Conservation (phyloP, 2,888 invertebrate species). For the Pharmacophagus antenor region DNA sequence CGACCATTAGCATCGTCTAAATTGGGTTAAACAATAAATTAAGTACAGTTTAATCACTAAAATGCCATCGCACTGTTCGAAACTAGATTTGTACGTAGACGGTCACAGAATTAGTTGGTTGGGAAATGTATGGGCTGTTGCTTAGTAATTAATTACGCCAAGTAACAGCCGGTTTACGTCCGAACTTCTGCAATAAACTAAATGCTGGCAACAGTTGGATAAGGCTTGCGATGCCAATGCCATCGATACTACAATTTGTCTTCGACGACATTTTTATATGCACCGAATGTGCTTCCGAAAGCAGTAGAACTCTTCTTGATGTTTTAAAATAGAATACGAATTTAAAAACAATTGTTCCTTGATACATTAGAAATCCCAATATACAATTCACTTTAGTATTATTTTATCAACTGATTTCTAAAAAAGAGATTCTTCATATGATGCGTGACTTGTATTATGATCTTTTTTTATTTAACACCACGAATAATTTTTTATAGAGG, state of each 20-base stretch:
- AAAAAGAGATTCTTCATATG: too few relatives aligned
- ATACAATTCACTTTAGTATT: too few relatives aligned
- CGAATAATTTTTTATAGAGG: too few relatives aligned
- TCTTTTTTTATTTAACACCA: too few relatives aligned
- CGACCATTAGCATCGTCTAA: too few relatives aligned
- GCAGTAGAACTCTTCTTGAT: constrained; percentile 17
- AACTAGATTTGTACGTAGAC: constrained; percentile 41
- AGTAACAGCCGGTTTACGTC: constrained; percentile 42
- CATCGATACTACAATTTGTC: constrained; percentile 28
- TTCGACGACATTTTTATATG: constrained; percentile 36
- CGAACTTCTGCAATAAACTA: constrained; percentile 57
- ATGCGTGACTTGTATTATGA: too few relatives aligned
- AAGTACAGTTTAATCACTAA: constrained; percentile 11
- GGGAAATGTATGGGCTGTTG: constrained; percentile 45
- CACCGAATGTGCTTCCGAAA: constrained; percentile 32
- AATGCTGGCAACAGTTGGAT: constrained; percentile 43
- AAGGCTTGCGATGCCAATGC: constrained; percentile 6
- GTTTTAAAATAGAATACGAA: constrained; percentile 1
- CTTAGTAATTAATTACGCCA: constrained; percentile 58
- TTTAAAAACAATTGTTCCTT: too few relatives aligned
- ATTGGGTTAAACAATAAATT: neutral
- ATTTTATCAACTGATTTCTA: too few relatives aligned
- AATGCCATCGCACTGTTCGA: constrained; percentile 35
- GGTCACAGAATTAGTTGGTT: constrained; percentile 38
- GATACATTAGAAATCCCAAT: too few relatives aligned